Conservation (phyloP, 37 sponge, comb jelly and placozoan genomes). For the Beroe forskalii region DNA sequence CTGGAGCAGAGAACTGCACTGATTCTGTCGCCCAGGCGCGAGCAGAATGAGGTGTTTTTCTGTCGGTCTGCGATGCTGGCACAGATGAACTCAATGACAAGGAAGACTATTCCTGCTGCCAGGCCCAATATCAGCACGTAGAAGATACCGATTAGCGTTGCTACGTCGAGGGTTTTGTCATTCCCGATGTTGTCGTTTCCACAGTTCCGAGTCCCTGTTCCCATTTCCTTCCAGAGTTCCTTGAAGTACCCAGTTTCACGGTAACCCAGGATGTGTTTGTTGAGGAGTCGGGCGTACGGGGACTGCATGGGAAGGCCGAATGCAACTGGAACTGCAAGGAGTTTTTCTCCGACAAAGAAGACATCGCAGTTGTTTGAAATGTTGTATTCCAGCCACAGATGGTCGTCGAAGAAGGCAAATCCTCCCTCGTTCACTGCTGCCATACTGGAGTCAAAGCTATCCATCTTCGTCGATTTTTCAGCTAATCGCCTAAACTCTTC, state of each 20-base stretch:
- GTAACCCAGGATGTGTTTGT: conserved; percentile 15
- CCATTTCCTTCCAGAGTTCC: not conserved
- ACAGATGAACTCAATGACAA: conserved; percentile 2
- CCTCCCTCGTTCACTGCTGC: not conserved
- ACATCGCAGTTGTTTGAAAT: conserved; percentile 41
- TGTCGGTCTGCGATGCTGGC: not conserved
- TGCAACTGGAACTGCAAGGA: conserved; percentile 37
- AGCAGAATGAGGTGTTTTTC: not conserved
- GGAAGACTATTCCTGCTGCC: not conserved
- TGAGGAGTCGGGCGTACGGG: conserved; percentile 34
- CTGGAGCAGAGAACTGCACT: not conserved
- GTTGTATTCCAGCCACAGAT: conserved; percentile 34
- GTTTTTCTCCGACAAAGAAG: conserved; percentile 45
- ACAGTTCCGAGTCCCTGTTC: not conserved
- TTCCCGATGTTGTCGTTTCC: conserved; percentile 21
- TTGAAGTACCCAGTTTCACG: conserved; percentile 10
- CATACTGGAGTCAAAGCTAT: conserved; percentile 5
- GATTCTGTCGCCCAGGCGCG: not conserved
- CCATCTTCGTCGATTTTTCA: not conserved
- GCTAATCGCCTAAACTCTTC: not conserved
- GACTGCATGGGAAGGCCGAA: conserved; percentile 53
- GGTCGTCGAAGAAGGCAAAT: conserved; percentile 19
- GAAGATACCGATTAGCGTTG: conserved; percentile 37
- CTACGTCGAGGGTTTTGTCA: not conserved
- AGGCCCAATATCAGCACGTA: not conserved